Evolutionary conservation across 2,797 vertebrate species (phyloP).

Genomic region (Enteromius anoplus): DNA sequence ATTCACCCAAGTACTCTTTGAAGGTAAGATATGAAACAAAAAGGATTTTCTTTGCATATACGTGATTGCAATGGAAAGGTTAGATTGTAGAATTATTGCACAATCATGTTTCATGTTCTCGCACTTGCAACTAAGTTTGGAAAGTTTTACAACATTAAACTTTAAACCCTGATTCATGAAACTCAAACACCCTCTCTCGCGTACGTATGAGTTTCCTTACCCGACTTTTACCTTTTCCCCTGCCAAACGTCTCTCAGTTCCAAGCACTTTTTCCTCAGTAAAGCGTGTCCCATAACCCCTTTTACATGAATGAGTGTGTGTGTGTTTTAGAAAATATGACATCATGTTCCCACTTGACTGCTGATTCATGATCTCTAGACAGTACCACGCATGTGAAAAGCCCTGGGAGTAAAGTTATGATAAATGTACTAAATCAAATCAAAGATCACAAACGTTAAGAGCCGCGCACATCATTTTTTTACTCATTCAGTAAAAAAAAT

Average conservation of each 20-base stretch:
- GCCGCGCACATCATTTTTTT: neutral
- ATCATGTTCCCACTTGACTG: constrained; percentile 36
- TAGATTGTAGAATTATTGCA: constrained; percentile 4
- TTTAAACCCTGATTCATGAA: constrained; percentile 15
- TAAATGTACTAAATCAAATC: neutral
- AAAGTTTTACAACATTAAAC: constrained; percentile 38
- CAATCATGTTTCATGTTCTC: constrained; percentile 18
- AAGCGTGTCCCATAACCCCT: constrained; percentile 1
- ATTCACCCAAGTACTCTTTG: constrained; percentile 89
- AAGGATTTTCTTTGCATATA: constrained; percentile 1
- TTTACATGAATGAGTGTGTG: constrained; percentile 19
- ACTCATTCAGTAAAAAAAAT: neutral
- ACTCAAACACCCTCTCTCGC: constrained; percentile 14
- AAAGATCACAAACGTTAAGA: neutral
- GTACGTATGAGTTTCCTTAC: constrained; percentile 13
- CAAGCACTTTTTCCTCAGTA: constrained; percentile 4
- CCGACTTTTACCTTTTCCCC: neutral
- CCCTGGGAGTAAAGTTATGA: neutral
- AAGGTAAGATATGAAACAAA: constrained; percentile 83
- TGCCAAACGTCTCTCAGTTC: constrained; percentile 22
- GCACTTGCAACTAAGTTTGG: constrained; percentile 29
- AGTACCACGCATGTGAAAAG: constrained; percentile 5
- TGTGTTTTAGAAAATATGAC: constrained; percentile 21
- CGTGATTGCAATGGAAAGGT: neutral
- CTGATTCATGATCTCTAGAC: constrained; percentile 41